phyloP scores from a whole-genome alignment of 2,113 vertebrate species.

The Cryptomyrus ogoouensis region DNA sequence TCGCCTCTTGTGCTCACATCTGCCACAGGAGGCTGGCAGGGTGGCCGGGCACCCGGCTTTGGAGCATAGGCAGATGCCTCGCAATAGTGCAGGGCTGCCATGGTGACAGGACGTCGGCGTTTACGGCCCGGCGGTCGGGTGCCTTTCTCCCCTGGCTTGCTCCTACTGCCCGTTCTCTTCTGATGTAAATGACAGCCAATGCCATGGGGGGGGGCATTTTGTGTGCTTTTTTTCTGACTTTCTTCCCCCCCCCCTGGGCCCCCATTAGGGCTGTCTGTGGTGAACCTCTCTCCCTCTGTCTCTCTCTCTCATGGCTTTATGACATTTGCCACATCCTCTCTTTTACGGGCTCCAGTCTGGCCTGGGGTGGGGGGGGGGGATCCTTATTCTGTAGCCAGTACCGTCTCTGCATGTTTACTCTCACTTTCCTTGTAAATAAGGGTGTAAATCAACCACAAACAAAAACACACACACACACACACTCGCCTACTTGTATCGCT shows the following conservation, averaged over 20 bases:
- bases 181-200: slow-evolving; percentile 59
- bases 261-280: slow-evolving; percentile 36
- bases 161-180: slow-evolving; percentile 58
- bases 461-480: background rate
- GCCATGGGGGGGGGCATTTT: slow-evolving; percentile 18
- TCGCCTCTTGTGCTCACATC: slow-evolving; percentile 61
- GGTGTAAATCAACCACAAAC: background rate
- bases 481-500: background rate
- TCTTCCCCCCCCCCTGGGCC: slow-evolving; percentile 38
- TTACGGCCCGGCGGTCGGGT: slow-evolving; percentile 55
- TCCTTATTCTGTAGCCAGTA: background rate
- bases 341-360: slow-evolving; percentile 36
- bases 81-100: slow-evolving; percentile 54
- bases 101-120: slow-evolving; percentile 66
- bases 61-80: slow-evolving; percentile 52
- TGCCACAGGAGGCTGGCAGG: slow-evolving; percentile 54
- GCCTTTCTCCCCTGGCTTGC: slow-evolving; percentile 43
- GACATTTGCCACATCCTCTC: background rate
- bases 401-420: background rate
- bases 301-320: slow-evolving; percentile 14
- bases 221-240: background rate
- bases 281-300: slow-evolving; percentile 18
- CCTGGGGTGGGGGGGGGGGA: slow-evolving; percentile 37
- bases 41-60: slow-evolving; percentile 35
- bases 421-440: background rate